phyloP scores from a whole-genome alignment of 2,113 vertebrate genomes.

The Vulpes lagopus region DNA sequence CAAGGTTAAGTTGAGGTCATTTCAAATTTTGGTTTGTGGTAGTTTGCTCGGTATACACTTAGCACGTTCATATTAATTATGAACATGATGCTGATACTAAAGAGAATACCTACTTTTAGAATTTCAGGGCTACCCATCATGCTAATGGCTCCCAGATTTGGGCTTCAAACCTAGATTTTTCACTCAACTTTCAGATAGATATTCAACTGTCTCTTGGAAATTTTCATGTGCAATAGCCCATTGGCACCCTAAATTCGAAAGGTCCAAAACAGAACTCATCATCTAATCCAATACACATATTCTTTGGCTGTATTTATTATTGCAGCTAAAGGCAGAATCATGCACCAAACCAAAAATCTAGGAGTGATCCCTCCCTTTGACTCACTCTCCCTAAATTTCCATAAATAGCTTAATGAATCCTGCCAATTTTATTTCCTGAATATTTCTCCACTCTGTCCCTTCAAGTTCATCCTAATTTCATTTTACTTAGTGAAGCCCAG shows the following conservation, averaged over 20 bases:
- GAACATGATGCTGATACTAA: not conserved
- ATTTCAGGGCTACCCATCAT: not conserved
- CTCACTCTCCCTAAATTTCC: not conserved
- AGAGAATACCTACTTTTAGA: not conserved
- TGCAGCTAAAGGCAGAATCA: not conserved
- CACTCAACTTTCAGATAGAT: not conserved
- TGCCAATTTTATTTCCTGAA: not conserved
- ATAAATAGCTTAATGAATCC: constrained; percentile 21
- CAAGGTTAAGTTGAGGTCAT: not conserved
- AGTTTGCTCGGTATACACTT: not conserved
- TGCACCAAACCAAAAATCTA: not conserved
- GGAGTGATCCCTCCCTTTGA: not conserved
- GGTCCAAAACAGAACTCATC: constrained; percentile 2
- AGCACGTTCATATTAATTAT: not conserved
- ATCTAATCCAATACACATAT: not conserved
- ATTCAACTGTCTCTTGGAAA: not conserved
- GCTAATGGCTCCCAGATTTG: not conserved
- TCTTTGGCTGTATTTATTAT: not conserved
- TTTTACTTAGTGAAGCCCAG: not conserved
- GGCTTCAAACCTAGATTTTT: not conserved
- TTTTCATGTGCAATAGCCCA: not conserved
- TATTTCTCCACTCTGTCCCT: constrained; percentile 33
- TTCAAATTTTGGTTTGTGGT: not conserved
- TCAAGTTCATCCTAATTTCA: not conserved
- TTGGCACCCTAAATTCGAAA: not conserved